Evolutionary conservation across 2,888 invertebrate genomes (phyloP), one percentile per base, ranked within the genome.

Genomic region (Capitulum mitella): DNA sequence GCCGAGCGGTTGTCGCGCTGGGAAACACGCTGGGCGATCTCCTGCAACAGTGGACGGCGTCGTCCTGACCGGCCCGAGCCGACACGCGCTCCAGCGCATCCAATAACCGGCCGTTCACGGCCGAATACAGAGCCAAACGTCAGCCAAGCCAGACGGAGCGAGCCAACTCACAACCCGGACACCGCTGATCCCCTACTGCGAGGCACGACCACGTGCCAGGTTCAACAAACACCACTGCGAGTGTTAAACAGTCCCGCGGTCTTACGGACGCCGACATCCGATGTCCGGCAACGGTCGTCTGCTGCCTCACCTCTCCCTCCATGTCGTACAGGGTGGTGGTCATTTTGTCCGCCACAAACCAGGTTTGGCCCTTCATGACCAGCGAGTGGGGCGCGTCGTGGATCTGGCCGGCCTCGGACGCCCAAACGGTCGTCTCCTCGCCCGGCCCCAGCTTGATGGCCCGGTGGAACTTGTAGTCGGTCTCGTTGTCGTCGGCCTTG

Each of bases 291-390:
- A 6, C 51, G 3, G 3, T 16, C 51, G 8, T 29, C n/a, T 5
- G 10, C 14, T 26, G 16, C n/a, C 58, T 58, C 32, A 81, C 97
- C 87, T 95, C 94, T 83, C 93, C 94, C 78, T 91, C 91, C 82
- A 88, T 90, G 86, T 95, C 95, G 80, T 92, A 84, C 81, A 98
- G 88, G 29, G 88, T 86, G 19, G 97, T 95, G 79, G 90, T 90
- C 92, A 97, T 95, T 82, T 89, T 89, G 84, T 96, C 95, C 0
- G 32, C 64, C 51, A 91, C 89, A 83, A 93, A 92, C 97, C 97
- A 98, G 85, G 92, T 92, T 87, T 95, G 95, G 79, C 92, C 91
- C 87, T 97, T 97, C 97, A 98, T 97, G 79, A 97, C 95, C 84
- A 97, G 89, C 85, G 92, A 92, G 77, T 87, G 87, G 6, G 97